A percentile compares a stretch with the other conserved stretches of the same genome.
Evolutionary conservation across 2,888 invertebrate species (phyloP).

Genomic region (Caenorhabditis angaria): DNA sequence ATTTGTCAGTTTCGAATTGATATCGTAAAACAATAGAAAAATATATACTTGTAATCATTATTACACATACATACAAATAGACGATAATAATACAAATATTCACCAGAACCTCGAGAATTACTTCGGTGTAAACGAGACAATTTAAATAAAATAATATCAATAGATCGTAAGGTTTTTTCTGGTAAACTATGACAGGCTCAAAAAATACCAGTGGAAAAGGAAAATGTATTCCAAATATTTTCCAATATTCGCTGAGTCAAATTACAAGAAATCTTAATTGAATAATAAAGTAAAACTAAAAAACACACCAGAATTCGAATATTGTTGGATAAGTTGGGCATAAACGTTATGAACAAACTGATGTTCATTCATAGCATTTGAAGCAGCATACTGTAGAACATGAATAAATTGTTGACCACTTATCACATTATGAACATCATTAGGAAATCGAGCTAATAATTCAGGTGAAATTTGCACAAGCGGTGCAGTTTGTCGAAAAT

Average conservation of each 20-base stretch:
- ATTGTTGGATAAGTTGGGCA: neutral
- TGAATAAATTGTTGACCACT: conserved; percentile 5
- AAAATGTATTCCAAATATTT: neutral
- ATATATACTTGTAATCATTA: too few relatives aligned
- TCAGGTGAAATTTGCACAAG: neutral
- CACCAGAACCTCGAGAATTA: too few relatives aligned
- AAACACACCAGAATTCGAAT: neutral
- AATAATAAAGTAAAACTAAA: too few relatives aligned
- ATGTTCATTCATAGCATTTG: conserved; percentile 5
- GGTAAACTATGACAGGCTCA: neutral
- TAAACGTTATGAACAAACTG: conserved; percentile 17
- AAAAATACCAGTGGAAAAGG: neutral
- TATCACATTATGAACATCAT: conserved; percentile 9
- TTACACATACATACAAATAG: too few relatives aligned
- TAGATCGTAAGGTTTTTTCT: neutral
- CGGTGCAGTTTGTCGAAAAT: neutral
- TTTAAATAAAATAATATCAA: neutral
- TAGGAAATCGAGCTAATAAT: conserved; percentile 2
- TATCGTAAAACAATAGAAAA: too few relatives aligned
- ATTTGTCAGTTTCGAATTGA: too few relatives aligned
- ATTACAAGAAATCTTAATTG: too few relatives aligned
- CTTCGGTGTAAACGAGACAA: neutral
- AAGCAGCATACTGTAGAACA: neutral
- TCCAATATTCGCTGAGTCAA: too few relatives aligned
- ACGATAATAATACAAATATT: too few relatives aligned